These are phyloP conservation scores for Blera fallax DNA, from an alignment of 2,888 invertebrate species.

Conservation along the genomic window DNA sequence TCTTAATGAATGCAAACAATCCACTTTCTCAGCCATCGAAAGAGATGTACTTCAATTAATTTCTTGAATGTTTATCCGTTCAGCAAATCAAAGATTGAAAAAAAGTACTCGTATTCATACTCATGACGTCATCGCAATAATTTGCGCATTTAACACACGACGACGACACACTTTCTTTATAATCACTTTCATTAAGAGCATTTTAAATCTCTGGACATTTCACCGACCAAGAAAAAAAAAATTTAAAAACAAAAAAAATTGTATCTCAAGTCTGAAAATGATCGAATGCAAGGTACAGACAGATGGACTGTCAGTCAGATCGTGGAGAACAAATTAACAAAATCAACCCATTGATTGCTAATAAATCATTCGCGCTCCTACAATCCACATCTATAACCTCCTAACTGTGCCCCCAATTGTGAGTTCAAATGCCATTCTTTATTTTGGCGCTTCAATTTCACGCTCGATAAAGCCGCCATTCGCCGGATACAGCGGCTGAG, in stretches of 20 bases:
- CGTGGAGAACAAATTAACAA: conserved; percentile 50
- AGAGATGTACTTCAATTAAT: conserved; percentile 56
- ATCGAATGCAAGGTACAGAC: conserved; percentile 16
- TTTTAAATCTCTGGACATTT: not conserved
- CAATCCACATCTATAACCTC: conserved; percentile 18
- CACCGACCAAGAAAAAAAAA: not conserved
- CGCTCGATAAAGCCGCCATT: conserved; percentile 61
- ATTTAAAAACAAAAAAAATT: not conserved
- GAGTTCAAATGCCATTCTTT: conserved; percentile 64
- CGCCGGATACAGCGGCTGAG: not conserved
- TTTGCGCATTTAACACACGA: conserved; percentile 44
- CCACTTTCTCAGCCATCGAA: conserved; percentile 23
- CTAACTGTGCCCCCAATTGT: conserved; percentile 65
- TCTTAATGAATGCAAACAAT: conserved; percentile 45
- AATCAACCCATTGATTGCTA: conserved; percentile 39
- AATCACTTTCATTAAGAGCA: conserved; percentile 26
- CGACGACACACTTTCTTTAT: conserved; percentile 32
- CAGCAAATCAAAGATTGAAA: conserved; percentile 42
- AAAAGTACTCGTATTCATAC: not conserved
- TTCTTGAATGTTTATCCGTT: conserved; percentile 55
- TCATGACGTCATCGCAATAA: conserved; percentile 23
- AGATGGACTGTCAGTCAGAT: conserved; percentile 21
- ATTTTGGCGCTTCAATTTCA: conserved; percentile 71
- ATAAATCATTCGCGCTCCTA: conserved; percentile 49
- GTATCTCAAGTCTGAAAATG: conserved; percentile 1